Evolutionary conservation across 2,113 vertebrate species (phyloP).

Genomic region (Paramormyrops kingsleyae): DNA sequence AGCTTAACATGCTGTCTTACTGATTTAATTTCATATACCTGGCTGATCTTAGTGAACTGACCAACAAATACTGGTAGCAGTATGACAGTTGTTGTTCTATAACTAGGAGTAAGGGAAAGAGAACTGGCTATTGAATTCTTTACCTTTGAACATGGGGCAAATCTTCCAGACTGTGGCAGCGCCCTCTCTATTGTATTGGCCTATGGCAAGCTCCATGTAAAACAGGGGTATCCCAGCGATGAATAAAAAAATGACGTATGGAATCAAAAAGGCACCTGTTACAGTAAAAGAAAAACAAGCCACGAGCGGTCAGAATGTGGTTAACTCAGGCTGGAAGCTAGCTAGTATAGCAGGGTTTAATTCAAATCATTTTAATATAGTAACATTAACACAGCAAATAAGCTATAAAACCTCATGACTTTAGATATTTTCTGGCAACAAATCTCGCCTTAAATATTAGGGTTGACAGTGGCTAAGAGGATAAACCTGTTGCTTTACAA

Average conservation of each 20-base stretch:
- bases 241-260: constrained; percentile 87
- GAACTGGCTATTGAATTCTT: constrained; percentile 19
- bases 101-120: neutral
- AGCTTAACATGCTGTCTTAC: neutral
- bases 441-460: neutral
- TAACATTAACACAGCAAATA: neutral
- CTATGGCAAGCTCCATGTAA: constrained; percentile 97
- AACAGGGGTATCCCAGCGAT: constrained; percentile 98
- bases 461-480: neutral
- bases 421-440: neutral
- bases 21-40: neutral
- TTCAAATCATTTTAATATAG: neutral
- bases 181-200: constrained; percentile 92
- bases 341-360: neutral
- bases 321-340: neutral
- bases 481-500: neutral
- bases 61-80: neutral
- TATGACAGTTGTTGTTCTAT: neutral
- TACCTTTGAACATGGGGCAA: constrained; percentile 97
- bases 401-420: neutral
- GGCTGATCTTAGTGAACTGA: neutral
- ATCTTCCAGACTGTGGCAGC: constrained; percentile 98
- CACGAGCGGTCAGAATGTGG: neutral
- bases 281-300: constrained; percentile 22
- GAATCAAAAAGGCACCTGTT: constrained; percentile 93